Percentiles rank a stretch among this genome's conserved stretches.
phyloP scores from a whole-genome alignment of 2,113 vertebrate genomes.

The Epinephelus lanceolatus region DNA sequence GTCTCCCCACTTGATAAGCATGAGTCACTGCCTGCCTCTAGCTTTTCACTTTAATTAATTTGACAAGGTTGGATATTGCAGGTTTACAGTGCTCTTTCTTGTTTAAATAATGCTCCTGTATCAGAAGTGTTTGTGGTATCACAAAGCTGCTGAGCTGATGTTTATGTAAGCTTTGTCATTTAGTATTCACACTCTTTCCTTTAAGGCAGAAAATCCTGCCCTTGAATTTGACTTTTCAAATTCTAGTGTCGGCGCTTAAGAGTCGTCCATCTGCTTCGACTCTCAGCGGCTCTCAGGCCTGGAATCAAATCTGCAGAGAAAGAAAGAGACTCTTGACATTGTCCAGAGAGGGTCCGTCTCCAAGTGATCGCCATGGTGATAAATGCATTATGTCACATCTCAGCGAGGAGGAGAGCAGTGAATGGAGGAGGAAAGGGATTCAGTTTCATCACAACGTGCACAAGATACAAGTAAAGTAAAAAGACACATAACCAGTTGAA shows the following conservation, averaged over 20 bases:
- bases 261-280: conserved; percentile 51
- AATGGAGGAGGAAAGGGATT: conserved; percentile 37
- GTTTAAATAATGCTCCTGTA: neutral
- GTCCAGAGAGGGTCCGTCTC: conserved; percentile 68
- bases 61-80: conserved; percentile 5
- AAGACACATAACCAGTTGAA: neutral
- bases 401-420: conserved; percentile 37
- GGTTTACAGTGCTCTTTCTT: conserved; percentile 11
- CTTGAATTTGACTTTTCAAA: conserved; percentile 41
- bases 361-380: conserved; percentile 72
- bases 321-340: conserved; percentile 59
- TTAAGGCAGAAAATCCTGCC: conserved; percentile 16
- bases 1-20: conserved; percentile 17
- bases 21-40: neutral
- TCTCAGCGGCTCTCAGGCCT: conserved; percentile 39
- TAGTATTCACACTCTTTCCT: conserved; percentile 4
- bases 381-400: conserved; percentile 65
- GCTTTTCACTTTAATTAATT: conserved; percentile 12
- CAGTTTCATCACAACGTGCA: conserved; percentile 40
- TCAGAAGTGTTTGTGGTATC: conserved; percentile 3
- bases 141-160: conserved; percentile 35
- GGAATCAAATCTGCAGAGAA: conserved; percentile 49
- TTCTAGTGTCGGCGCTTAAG: conserved; percentile 27
- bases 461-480: conserved; percentile 2
- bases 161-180: conserved; percentile 19